Evolutionary conservation across 2,113 vertebrate genomes (phyloP).

Genomic region (Pollimyrus isidori): DNA sequence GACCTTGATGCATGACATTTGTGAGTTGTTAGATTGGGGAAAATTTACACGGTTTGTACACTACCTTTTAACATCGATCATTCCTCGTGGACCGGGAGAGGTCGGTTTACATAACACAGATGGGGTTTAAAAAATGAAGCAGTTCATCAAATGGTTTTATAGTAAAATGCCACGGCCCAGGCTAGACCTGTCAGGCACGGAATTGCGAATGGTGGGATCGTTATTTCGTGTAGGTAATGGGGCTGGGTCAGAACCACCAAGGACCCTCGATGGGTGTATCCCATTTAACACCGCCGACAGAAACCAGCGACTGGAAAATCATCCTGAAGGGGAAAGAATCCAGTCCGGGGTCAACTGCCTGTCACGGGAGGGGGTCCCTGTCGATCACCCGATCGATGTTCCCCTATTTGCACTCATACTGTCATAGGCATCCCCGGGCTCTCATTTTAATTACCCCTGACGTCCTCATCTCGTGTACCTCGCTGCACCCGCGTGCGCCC

Average conservation of each 20-base stretch:
- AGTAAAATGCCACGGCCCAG: background rate
- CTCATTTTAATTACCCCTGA: background rate
- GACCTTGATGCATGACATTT: conserved; percentile 55
- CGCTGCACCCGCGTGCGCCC: background rate
- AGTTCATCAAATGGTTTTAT: conserved; percentile 22
- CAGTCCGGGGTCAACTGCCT: background rate
- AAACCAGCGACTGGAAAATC: background rate
- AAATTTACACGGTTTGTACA: conserved; percentile 43
- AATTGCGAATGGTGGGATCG: background rate
- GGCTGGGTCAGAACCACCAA: background rate
- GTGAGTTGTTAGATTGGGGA: conserved; percentile 34
- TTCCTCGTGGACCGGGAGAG: conserved; percentile 29
- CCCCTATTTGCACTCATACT: background rate
- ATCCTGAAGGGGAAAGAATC: background rate
- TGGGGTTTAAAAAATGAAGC: background rate
- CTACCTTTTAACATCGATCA: conserved; percentile 63
- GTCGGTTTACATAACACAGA: conserved; percentile 29
- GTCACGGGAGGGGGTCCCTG: background rate
- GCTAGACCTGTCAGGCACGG: background rate
- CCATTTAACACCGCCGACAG: background rate
- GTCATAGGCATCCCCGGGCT: background rate
- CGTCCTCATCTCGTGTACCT: background rate
- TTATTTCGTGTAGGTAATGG: no score
- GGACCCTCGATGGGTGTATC: background rate
- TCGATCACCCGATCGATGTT: background rate